Evolutionary conservation across 2,888 invertebrate genomes (phyloP).

Genomic region (Trachelus iudaicus): DNA sequence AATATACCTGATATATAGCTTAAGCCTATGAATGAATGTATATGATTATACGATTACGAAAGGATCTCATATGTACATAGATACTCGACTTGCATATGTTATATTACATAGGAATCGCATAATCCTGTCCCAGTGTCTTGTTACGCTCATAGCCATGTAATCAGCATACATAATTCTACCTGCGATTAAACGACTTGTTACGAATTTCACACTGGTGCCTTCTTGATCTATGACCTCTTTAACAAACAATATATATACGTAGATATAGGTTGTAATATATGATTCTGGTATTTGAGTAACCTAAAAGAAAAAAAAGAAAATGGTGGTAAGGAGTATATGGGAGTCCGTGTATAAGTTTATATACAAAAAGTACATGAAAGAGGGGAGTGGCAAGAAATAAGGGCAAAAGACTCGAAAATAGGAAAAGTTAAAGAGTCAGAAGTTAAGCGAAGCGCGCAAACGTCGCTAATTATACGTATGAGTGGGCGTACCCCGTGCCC

Average conservation of each 20-base stretch:
- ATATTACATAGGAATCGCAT: constrained; percentile 4
- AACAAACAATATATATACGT: not conserved
- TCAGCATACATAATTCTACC: constrained; percentile 38
- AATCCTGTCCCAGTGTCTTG: constrained; percentile 40
- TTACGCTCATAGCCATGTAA: constrained; percentile 47
- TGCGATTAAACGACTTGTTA: constrained; percentile 43
- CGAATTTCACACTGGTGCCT: not conserved
- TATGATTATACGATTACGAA: constrained; percentile 20
- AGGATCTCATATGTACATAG: constrained; percentile 39
- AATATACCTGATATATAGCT: not conserved
- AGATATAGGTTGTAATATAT: constrained; percentile 2
- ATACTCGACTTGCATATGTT: constrained; percentile 17
- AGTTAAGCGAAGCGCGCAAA: not conserved
- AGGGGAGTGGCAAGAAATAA: not conserved
- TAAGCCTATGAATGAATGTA: not conserved
- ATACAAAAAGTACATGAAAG: not conserved
- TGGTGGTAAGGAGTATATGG: constrained; percentile 14
- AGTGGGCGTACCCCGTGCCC: constrained; percentile 15
- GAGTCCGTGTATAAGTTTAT: constrained; percentile 4
- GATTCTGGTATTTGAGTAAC: constrained; percentile 2
- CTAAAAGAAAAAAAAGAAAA: constrained; percentile 16
- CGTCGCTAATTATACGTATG: constrained; percentile 21
- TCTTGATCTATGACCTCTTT: not conserved
- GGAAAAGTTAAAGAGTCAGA: not conserved
- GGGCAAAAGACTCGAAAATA: not conserved